Base-by-base conservation (phyloP, 2,113 vertebrate species). In the Ophthalmolycus amberensis region DNA sequence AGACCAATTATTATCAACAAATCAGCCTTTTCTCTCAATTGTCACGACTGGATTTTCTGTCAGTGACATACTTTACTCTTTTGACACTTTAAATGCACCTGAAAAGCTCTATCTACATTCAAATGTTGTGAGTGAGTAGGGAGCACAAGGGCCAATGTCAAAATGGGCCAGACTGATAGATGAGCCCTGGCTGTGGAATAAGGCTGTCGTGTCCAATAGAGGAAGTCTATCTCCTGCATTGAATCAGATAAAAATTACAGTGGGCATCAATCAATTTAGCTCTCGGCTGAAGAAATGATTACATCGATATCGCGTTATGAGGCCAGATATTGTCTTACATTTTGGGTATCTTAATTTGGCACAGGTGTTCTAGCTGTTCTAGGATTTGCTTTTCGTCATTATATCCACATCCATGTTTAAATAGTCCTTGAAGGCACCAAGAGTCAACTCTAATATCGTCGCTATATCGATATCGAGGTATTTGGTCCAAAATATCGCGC, bases 211-310 rank as follows among this genome's bases (percentile, higher is more conserved):
- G 5, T 34, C 71, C 50, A 46, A 15, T 40, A 9, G 62, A 50
- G 40, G 22, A 52, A 46, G 50, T 32, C 37, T 60, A 56, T 25
- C 4, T 52, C 22, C 38, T 58, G 5, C 50, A 46, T 63, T 22
- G 63, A 56, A 84, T 79, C 75, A 76, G 80, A 78, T 32, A 11
- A 69, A n/a, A 75, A 68, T 22, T n/a, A 32, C 25, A 75, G 50
- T 25, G 12, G 20, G 40, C 58, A 34, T 82, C 58, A 54, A 34
- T 84, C 37, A 73, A 2, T 62, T 42, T 27, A 65, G 40, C 29
- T 56, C 50, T 63, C 8, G 1, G 22, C 9, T 25, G 62, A 63
- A 16, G 1, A 56, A 50, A 22, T 9, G 14, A 15, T 16, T 3
- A 1, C 2, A 22, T 52, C 50, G 9, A 54, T 54, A 54, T 54